These are phyloP conservation scores for Liasis olivaceus DNA, from an alignment of 2,797 vertebrate genomes.

Conservation along the genomic window DNA sequence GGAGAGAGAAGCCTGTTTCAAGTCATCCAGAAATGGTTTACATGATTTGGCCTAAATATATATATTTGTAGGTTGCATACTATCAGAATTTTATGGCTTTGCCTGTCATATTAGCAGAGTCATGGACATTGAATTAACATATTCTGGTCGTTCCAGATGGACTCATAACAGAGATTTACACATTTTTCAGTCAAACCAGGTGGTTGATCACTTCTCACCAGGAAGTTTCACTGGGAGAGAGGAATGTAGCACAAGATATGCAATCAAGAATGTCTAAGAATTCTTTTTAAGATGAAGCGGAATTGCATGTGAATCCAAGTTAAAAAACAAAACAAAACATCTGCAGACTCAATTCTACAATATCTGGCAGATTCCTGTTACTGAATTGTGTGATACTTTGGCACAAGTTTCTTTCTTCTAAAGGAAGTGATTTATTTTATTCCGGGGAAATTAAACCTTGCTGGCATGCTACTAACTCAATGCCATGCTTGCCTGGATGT, in stretches of 20 bases:
- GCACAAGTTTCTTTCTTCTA: slow-evolving; percentile 39
- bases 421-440: slow-evolving; percentile 60
- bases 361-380: slow-evolving; percentile 25
- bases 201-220: not conserved
- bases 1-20: not conserved
- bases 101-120: not conserved
- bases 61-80: slow-evolving; percentile 46
- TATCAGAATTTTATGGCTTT: slow-evolving; percentile 52
- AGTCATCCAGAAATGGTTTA: not conserved
- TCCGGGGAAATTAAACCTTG: slow-evolving; percentile 47
- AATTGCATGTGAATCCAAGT: slow-evolving; percentile 18
- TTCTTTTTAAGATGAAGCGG: slow-evolving; percentile 14
- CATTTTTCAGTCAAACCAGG: slow-evolving; percentile 33
- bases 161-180: slow-evolving; percentile 56
- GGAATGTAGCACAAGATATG: not conserved
- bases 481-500: slow-evolving; percentile 36
- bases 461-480: slow-evolving; percentile 48
- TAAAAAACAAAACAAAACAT: slow-evolving; percentile 43
- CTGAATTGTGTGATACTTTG: slow-evolving; percentile 36
- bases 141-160: slow-evolving; percentile 47
- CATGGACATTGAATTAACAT: slow-evolving; percentile 47
- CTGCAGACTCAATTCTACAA: slow-evolving; percentile 20
- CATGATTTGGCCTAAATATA: slow-evolving; percentile 41
- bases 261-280: not conserved
- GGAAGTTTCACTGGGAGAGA: slow-evolving; percentile 1